Evolutionary conservation across 2,888 invertebrate species (phyloP).

Genomic region (Baccha elongata): DNA sequence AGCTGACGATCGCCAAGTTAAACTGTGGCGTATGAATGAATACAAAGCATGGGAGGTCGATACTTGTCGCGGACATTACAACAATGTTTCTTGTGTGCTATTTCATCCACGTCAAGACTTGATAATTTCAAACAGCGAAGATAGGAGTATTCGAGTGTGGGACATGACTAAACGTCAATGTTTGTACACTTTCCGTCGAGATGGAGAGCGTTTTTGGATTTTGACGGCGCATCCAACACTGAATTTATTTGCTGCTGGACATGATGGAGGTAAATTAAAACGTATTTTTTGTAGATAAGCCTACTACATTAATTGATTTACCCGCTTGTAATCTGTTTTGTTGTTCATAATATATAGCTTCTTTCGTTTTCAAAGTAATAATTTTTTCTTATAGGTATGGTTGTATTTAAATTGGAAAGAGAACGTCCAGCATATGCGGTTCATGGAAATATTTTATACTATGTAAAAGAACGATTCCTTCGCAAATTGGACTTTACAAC

Average conservation of each 20-base stretch:
- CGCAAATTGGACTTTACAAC: conserved; percentile 96
- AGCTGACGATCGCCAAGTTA: conserved; percentile 99
- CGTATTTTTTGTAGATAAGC: too few relatives aligned
- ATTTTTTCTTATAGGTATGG: conserved; percentile 79
- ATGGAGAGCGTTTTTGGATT: conserved; percentile 99
- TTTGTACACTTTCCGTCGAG: conserved; percentile 95
- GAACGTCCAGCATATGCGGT: conserved; percentile 98
- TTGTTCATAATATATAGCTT: too few relatives aligned
- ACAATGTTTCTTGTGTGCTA: conserved; percentile 98
- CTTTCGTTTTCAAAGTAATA: background rate
- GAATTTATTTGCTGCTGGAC: conserved; percentile 99
- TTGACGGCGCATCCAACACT: conserved; percentile 96
- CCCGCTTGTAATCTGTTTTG: too few relatives aligned
- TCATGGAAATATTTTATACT: conserved; percentile 95
- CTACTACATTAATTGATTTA: too few relatives aligned
- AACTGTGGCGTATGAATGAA: conserved; percentile 99
- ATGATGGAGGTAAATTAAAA: conserved; percentile 95
- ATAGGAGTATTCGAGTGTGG: conserved; percentile 99
- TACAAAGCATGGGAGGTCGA: conserved; percentile 99
- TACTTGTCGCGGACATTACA: conserved; percentile 99
- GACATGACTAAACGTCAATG: conserved; percentile 98
- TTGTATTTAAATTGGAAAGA: conserved; percentile 89
- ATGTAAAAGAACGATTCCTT: conserved; percentile 96
- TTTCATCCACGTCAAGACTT: conserved; percentile 99
- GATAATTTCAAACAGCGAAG: conserved; percentile 98